phyloP scores from a whole-genome alignment of 2,797 vertebrate genomes.

The Danio kyathit region DNA sequence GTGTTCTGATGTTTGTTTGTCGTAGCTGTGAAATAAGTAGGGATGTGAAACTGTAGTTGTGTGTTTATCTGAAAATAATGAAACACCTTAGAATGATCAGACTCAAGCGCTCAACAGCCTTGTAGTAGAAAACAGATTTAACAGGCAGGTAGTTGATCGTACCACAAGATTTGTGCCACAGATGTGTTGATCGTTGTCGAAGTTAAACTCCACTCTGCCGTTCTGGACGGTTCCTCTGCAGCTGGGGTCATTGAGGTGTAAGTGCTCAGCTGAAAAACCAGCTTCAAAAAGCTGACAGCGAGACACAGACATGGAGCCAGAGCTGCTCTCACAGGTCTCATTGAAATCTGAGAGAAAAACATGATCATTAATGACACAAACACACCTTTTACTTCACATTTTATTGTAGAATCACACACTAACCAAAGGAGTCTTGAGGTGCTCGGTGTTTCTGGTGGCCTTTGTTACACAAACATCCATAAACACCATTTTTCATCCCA shows the following conservation, averaged over 20 bases:
- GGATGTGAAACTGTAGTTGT: no score
- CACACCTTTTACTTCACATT: no score
- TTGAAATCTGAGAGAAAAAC: conserved; percentile 54
- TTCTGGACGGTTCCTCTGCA: conserved; percentile 53
- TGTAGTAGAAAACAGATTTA: not conserved
- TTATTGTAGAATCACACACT: not conserved
- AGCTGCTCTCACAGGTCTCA: conserved; percentile 40
- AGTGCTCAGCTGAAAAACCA: conserved; percentile 42
- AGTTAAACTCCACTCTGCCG: conserved; percentile 57
- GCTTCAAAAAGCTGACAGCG: conserved; percentile 63
- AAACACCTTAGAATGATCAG: no score
- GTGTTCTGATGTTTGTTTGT: no score
- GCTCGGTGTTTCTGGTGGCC: not conserved
- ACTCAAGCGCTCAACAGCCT: no score
- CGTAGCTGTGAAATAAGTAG: no score
- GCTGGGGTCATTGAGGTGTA: conserved; percentile 61
- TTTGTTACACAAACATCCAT: conserved; percentile 59
- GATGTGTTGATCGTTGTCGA: conserved; percentile 33
- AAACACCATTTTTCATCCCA: conserved; percentile 42
- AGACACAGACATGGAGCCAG: not conserved
- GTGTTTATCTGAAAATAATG: no score
- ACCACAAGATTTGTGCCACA: conserved; percentile 62
- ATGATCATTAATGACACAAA: not conserved
- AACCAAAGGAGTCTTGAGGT: conserved; percentile 48
- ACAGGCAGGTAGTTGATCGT: not conserved